These are phyloP conservation scores for Rana temporaria DNA, from an alignment of 2,113 vertebrate genomes.

Conservation along the genomic window DNA sequence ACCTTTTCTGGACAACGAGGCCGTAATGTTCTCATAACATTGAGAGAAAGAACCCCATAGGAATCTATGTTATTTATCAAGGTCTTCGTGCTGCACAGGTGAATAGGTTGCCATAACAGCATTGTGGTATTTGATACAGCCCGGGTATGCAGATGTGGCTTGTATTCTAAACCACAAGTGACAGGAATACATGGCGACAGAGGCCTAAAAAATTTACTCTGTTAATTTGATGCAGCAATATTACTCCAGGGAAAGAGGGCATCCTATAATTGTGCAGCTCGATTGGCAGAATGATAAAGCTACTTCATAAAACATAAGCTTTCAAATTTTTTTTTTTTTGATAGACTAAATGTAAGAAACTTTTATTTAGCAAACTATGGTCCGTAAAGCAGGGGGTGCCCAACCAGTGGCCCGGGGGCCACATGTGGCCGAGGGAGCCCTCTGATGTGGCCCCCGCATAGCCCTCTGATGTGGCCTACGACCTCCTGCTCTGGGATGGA, in stretches of 20 bases:
- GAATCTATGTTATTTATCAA: neutral
- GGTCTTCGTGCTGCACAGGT: neutral
- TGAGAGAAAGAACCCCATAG: neutral
- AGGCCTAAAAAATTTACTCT: too few relatives aligned
- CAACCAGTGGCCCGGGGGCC: too few relatives aligned
- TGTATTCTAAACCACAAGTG: neutral
- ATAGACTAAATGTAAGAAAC: too few relatives aligned
- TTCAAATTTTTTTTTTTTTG: too few relatives aligned
- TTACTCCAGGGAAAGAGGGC: neutral
- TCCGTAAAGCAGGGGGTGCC: too few relatives aligned
- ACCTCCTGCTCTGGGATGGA: too few relatives aligned
- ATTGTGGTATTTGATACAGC: neutral
- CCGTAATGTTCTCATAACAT: slow-evolving; percentile 5
- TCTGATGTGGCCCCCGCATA: too few relatives aligned
- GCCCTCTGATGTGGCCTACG: too few relatives aligned
- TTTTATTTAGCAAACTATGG: too few relatives aligned
- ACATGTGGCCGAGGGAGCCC: too few relatives aligned
- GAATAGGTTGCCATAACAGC: neutral
- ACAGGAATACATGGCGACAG: neutral
- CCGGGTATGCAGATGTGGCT: neutral
- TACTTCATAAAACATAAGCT: neutral
- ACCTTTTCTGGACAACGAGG: slow-evolving; percentile 24
- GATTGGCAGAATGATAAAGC: neutral
- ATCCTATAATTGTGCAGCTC: neutral
- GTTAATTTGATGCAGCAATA: neutral